These are phyloP conservation scores for Hofmannophila pseudospretella DNA, from an alignment of 2,888 invertebrate genomes.

Conservation along the genomic window DNA sequence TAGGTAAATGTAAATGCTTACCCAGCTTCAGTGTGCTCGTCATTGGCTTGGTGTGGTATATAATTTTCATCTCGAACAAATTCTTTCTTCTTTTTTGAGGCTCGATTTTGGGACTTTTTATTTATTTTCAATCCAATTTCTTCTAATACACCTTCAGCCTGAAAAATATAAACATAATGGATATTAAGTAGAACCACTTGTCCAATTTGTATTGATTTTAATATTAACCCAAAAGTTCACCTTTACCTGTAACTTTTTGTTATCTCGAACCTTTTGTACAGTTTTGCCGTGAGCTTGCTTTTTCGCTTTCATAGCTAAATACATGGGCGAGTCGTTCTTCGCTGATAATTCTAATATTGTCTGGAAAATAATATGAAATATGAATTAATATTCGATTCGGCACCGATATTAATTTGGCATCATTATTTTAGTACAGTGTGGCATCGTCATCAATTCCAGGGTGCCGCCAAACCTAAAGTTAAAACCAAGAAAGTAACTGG, in stretches of 20 bases:
- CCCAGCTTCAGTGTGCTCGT: constrained; percentile 91
- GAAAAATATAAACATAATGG: constrained; percentile 30
- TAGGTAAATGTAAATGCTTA: too few relatives aligned
- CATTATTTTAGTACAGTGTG: too few relatives aligned
- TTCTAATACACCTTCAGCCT: constrained; percentile 52
- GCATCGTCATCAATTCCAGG: too few relatives aligned
- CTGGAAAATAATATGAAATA: constrained; percentile 57
- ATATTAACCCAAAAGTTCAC: too few relatives aligned
- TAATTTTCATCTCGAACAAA: constrained; percentile 88
- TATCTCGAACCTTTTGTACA: constrained; percentile 69
- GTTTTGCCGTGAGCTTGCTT: constrained; percentile 81
- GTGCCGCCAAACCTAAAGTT: too few relatives aligned
- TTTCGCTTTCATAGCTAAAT: constrained; percentile 92
- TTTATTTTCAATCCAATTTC: constrained; percentile 23
- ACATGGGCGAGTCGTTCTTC: constrained; percentile 86
- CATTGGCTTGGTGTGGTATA: constrained; percentile 90
- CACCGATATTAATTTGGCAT: too few relatives aligned
- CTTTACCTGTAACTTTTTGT: constrained; percentile 48
- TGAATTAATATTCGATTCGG: too few relatives aligned
- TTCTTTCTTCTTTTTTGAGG: constrained; percentile 75
- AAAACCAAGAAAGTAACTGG: too few relatives aligned
- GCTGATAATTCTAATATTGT: constrained; percentile 96
- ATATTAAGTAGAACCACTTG: too few relatives aligned
- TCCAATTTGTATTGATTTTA: background rate
- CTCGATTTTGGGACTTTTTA: constrained; percentile 19